Percentiles rank a stretch among this genome's conserved stretches.
Evolutionary conservation across 2,797 vertebrate genomes (phyloP).

Genomic region (Muraenolepis orangiensis): DNA sequence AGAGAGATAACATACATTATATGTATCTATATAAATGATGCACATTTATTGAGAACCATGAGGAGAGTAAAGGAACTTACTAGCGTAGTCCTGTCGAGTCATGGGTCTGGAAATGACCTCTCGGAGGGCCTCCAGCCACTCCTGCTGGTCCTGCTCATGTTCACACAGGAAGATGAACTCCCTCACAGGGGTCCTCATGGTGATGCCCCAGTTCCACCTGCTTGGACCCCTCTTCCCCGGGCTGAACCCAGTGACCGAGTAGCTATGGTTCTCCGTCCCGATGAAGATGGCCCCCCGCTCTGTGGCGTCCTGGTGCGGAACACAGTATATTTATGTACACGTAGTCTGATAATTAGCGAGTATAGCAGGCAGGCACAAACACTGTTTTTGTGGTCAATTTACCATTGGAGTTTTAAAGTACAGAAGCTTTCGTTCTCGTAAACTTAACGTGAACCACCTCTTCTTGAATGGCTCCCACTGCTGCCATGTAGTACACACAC

Average conservation of each 20-base stretch:
- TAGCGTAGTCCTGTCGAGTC: constrained; percentile 66
- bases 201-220: constrained; percentile 76
- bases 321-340: neutral
- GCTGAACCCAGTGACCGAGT: constrained; percentile 69
- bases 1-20: neutral
- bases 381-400: constrained; percentile 29
- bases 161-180: constrained; percentile 84
- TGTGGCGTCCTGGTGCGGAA: constrained; percentile 75
- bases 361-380: neutral
- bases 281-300: constrained; percentile 83
- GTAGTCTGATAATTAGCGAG: neutral
- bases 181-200: constrained; percentile 77
- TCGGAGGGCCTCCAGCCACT: constrained; percentile 82
- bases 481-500: constrained; percentile 54
- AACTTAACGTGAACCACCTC: constrained; percentile 86
- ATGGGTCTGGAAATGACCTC: constrained; percentile 76
- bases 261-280: constrained; percentile 75
- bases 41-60: neutral
- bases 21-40: neutral
- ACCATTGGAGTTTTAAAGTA: constrained; percentile 90
- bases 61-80: constrained; percentile 47
- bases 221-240: constrained; percentile 60
- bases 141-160: constrained; percentile 77
- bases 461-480: constrained; percentile 85
- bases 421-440: constrained; percentile 78